phyloP scores from a whole-genome alignment of 2,888 invertebrate genomes.

The Ornithoptera alexandrae region DNA sequence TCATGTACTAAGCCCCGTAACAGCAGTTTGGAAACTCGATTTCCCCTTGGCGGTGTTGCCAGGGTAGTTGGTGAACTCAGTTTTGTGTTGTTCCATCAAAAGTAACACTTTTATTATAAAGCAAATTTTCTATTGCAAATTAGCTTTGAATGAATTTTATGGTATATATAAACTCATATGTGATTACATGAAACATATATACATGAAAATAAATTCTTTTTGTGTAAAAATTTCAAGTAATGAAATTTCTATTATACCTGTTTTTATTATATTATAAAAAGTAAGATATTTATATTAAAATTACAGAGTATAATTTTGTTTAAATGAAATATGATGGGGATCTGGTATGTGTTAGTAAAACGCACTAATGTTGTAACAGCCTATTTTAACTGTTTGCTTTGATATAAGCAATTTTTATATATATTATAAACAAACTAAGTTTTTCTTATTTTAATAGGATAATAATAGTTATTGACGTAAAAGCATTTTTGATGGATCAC shows the following conservation, averaged over 20 bases:
- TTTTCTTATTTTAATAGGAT: too few species aligned
- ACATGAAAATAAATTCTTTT: neutral
- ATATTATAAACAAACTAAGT: too few species aligned
- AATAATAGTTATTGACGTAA: neutral
- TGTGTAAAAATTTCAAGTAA: neutral
- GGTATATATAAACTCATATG: neutral
- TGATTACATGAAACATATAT: neutral
- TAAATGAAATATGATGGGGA: too few species aligned
- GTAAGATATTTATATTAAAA: too few species aligned
- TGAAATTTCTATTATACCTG: neutral
- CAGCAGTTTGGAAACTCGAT: slow-evolving; percentile 47
- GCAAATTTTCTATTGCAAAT: neutral
- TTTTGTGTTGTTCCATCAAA: slow-evolving; percentile 9
- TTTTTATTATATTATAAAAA: too few species aligned
- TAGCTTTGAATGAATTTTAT: neutral
- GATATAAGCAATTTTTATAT: too few species aligned
- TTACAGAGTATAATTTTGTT: too few species aligned
- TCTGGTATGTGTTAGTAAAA: too few species aligned
- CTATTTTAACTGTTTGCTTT: too few species aligned
- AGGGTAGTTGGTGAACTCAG: slow-evolving; percentile 5
- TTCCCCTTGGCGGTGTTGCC: neutral
- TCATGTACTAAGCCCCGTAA: slow-evolving; percentile 58
- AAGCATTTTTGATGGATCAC: slow-evolving; percentile 15
- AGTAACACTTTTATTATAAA: neutral
- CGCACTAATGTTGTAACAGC: too few species aligned